phyloP scores from a whole-genome alignment of 2,113 vertebrate genomes.

The Agapornis roseicollis region DNA sequence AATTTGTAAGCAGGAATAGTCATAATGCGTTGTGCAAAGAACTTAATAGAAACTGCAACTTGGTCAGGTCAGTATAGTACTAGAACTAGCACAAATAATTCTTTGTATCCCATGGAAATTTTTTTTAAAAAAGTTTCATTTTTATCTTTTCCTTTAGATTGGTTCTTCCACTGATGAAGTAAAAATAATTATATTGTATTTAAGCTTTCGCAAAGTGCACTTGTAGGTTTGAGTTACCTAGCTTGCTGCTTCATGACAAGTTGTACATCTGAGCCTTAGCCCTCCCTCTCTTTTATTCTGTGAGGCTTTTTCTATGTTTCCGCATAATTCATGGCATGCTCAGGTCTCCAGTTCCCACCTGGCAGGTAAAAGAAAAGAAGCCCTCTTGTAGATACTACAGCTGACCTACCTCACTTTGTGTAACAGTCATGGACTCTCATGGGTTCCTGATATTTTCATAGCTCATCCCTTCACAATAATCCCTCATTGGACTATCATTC shows the following conservation, averaged over 20 bases:
- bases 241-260: neutral
- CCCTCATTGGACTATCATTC: neutral
- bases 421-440: neutral
- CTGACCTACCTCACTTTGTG: neutral
- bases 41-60: neutral
- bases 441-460: neutral
- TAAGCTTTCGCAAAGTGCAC: constrained; percentile 28
- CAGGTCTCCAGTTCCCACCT: neutral
- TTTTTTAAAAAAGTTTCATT: neutral
- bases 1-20: neutral
- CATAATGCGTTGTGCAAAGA: neutral
- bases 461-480: neutral
- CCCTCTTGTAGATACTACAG: neutral
- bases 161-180: neutral
- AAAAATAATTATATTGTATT: constrained; percentile 26
- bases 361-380: constrained; percentile 3
- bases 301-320: neutral
- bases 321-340: constrained; percentile 6
- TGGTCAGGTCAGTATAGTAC: neutral
- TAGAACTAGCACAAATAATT: neutral
- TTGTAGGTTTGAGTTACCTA: neutral
- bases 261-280: neutral
- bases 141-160: neutral
- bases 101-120: neutral
- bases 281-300: neutral